A percentile compares a stretch with the other conserved stretches of the same genome.
Conservation (phyloP, 2,888 invertebrate species). For the Hylaea fasciaria region DNA sequence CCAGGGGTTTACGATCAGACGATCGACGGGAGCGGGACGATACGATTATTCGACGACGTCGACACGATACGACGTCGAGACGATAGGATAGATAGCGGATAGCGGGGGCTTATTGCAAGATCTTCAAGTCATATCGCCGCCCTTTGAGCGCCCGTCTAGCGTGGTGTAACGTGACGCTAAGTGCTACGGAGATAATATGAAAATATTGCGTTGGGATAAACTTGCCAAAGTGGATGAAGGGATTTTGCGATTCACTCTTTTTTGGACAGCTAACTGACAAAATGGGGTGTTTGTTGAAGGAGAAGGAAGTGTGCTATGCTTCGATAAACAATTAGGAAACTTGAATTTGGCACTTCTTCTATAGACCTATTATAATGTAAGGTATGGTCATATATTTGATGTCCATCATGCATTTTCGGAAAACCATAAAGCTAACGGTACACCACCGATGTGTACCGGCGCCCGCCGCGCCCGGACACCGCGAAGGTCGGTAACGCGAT, state of each 20-base stretch:
- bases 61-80: not conserved
- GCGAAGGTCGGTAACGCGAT: constrained; percentile 16
- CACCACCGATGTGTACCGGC: constrained; percentile 30
- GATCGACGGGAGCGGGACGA: constrained; percentile 14
- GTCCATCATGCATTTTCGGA: constrained; percentile 1
- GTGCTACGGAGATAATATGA: constrained; percentile 10
- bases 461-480: constrained; percentile 21
- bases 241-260: not conserved
- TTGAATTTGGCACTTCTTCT: too few species aligned
- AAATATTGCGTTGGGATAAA: constrained; percentile 22
- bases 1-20: constrained; percentile 28
- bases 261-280: not conserved
- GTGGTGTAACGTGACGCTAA: constrained; percentile 1
- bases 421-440: constrained; percentile 20
- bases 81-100: not conserved
- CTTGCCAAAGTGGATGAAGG: constrained; percentile 16
- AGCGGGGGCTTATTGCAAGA: constrained; percentile 1
- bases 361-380: too few species aligned
- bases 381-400: too few species aligned
- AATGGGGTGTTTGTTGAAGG: too few species aligned
- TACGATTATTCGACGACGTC: not conserved
- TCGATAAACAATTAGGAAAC: too few species aligned
- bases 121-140: constrained; percentile 9
- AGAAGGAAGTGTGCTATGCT: too few species aligned
- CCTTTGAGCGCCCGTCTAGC: not conserved